Conservation (phyloP, 2,113 vertebrate genomes). For the Leuciscus idus region DNA sequence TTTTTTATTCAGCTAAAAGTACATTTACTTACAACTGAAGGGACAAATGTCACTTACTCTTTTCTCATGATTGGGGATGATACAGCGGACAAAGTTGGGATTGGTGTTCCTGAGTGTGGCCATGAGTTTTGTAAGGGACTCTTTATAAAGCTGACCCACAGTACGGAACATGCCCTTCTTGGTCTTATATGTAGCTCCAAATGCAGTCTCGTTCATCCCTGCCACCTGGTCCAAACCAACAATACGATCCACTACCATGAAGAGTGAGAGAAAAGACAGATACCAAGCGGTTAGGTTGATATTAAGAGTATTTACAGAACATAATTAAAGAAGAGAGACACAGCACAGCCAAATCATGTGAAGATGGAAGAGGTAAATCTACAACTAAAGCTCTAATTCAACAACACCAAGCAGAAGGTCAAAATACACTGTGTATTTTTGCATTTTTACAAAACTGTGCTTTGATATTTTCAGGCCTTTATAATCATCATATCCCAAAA, state of each 20-base stretch:
- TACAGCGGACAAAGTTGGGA: slow-evolving; percentile 98
- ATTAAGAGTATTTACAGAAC: neutral
- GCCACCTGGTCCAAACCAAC: slow-evolving; percentile 98
- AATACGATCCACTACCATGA: slow-evolving; percentile 89
- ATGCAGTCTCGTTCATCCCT: slow-evolving; percentile 94
- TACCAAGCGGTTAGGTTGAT: neutral
- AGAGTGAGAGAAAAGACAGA: slow-evolving; percentile 25
- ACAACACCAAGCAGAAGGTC: slow-evolving; percentile 16
- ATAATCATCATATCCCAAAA: slow-evolving; percentile 4
- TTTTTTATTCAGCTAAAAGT: neutral
- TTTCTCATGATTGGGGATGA: slow-evolving; percentile 98
- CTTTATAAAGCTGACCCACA: slow-evolving; percentile 95
- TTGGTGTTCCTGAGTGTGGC: slow-evolving; percentile 97
- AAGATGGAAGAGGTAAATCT: slow-evolving; percentile 45
- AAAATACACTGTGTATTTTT: slow-evolving; percentile 31
- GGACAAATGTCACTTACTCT: slow-evolving; percentile 76
- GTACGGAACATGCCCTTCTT: slow-evolving; percentile 99
- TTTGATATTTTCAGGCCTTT: neutral
- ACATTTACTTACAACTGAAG: neutral
- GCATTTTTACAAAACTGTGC: neutral
- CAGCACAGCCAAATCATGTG: slow-evolving; percentile 19
- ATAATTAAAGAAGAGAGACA: neutral
- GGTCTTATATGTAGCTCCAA: slow-evolving; percentile 94
- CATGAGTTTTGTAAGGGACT: slow-evolving; percentile 96
- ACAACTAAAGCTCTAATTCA: slow-evolving; percentile 23